Evolutionary conservation across 2,113 vertebrate genomes (phyloP).

Genomic region (Elephantulus edwardii): DNA sequence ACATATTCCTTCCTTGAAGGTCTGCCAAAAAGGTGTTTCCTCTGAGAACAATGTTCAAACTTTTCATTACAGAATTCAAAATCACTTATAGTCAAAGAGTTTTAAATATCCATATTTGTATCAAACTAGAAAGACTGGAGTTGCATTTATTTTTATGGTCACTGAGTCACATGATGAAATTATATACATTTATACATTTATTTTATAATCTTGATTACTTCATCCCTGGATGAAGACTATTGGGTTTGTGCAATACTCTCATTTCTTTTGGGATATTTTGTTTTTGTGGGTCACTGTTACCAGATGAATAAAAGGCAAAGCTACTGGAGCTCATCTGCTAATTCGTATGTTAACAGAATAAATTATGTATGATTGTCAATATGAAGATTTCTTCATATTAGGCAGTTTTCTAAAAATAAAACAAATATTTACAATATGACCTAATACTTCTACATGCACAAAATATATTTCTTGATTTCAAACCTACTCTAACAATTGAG

Average conservation of each 20-base stretch:
- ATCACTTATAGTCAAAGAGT: conserved; percentile 38
- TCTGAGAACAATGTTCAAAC: conserved; percentile 56
- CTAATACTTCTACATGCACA: too few species aligned
- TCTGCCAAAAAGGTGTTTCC: conserved; percentile 57
- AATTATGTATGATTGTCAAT: not conserved
- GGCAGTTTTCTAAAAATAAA: too few species aligned
- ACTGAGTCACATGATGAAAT: not conserved
- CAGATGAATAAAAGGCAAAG: not conserved
- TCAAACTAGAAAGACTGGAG: conserved; percentile 3
- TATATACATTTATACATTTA: not conserved
- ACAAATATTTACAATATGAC: too few species aligned
- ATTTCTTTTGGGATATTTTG: not conserved
- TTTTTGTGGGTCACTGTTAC: not conserved
- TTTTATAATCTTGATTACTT: conserved; percentile 26
- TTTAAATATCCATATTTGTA: conserved; percentile 18
- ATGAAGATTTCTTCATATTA: not conserved
- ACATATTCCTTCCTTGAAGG: conserved; percentile 35
- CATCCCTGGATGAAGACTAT: not conserved
- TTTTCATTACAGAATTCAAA: conserved; percentile 61
- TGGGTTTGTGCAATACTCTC: conserved; percentile 1
- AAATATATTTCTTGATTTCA: too few species aligned
- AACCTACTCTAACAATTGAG: too few species aligned
- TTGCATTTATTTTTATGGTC: not conserved
- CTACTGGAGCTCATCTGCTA: not conserved
- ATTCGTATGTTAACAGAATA: not conserved